These are phyloP conservation scores for Myathropa florea DNA, from an alignment of 2,888 invertebrate species.

Conservation along the genomic window DNA sequence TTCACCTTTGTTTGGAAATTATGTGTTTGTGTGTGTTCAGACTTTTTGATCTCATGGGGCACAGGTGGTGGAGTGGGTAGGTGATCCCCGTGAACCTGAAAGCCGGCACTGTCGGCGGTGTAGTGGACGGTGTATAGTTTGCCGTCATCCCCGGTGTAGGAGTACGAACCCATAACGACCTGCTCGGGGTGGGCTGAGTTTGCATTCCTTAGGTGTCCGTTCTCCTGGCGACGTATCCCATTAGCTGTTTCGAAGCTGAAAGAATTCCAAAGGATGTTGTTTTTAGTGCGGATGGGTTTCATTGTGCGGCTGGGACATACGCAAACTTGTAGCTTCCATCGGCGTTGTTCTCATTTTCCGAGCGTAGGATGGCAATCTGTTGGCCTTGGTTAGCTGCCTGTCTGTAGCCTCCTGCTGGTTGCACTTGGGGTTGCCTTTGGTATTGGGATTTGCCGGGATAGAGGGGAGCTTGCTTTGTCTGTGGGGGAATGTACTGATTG, in stretches of 20 bases:
- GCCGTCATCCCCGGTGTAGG: conserved; percentile 84
- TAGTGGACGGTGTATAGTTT: conserved; percentile 85
- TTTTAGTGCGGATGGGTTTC: neutral
- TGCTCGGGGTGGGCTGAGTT: conserved; percentile 84
- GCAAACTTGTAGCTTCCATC: conserved; percentile 85
- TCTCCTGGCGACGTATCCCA: conserved; percentile 84
- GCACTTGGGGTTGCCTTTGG: conserved; percentile 19
- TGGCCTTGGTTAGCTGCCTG: conserved; percentile 74
- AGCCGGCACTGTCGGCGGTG: conserved; percentile 89
- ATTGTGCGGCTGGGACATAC: conserved; percentile 77
- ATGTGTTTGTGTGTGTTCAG: neutral
- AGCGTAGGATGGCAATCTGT: conserved; percentile 83
- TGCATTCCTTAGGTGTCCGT: conserved; percentile 82
- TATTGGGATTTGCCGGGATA: conserved; percentile 73
- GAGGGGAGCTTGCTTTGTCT: conserved; percentile 71
- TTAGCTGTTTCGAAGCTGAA: conserved; percentile 85
- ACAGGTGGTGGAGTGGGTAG: conserved; percentile 89
- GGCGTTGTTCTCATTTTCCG: conserved; percentile 84
- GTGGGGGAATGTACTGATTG: conserved; percentile 75
- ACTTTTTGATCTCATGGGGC: conserved; percentile 81
- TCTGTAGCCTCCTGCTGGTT: neutral
- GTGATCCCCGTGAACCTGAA: conserved; percentile 88
- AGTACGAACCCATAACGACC: conserved; percentile 84
- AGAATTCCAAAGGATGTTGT: conserved; percentile 71
- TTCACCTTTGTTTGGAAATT: conserved; percentile 39